Evolutionary conservation across 2,113 vertebrate species (phyloP).

Genomic region (Halcyon malimbica): DNA sequence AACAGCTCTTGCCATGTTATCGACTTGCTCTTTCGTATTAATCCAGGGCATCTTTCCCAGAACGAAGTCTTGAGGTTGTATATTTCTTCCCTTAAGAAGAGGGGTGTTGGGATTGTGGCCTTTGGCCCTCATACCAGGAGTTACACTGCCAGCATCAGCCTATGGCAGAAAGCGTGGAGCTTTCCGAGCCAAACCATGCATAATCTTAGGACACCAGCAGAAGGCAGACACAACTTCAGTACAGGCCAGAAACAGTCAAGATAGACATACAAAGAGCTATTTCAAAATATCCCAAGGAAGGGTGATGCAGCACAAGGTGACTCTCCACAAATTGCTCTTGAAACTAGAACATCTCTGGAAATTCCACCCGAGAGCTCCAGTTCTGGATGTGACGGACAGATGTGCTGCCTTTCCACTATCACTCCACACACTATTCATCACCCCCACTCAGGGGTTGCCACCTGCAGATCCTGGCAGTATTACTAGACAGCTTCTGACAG

Average conservation of each 20-base stretch:
- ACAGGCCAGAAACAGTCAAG: neutral
- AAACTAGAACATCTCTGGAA: neutral
- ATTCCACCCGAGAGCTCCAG: neutral
- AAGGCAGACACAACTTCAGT: neutral
- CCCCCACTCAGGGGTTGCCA: fast-evolving
- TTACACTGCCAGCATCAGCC: neutral
- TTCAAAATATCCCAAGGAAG: neutral
- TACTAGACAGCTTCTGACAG: neutral
- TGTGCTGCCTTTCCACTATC: neutral
- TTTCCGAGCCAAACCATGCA: neutral
- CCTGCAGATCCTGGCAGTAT: neutral
- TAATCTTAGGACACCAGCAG: neutral
- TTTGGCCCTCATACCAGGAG: neutral
- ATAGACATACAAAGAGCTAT: neutral
- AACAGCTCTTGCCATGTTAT: neutral
- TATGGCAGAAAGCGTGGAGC: neutral
- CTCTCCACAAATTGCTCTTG: neutral
- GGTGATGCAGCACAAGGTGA: neutral
- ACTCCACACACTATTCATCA: neutral
- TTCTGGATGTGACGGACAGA: neutral
- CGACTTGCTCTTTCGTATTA: neutral
- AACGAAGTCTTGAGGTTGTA: neutral
- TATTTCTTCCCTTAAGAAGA: neutral
- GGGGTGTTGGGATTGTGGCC: neutral
- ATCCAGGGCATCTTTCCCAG: neutral